Conservation (phyloP, 2,888 invertebrate species). For the Linnaemya tessellans region DNA sequence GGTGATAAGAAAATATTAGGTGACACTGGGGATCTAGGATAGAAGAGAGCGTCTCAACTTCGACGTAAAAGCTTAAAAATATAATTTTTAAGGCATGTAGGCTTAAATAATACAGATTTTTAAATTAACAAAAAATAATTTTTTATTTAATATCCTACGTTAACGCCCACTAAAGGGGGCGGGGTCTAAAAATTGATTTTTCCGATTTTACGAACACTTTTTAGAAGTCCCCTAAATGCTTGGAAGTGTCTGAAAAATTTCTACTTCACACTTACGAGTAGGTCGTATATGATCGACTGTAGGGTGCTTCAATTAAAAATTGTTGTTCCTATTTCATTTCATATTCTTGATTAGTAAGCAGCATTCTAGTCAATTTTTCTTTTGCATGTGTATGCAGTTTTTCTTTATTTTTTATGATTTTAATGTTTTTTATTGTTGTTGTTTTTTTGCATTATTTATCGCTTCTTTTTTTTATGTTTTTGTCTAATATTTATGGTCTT, state of each 20-base stretch:
- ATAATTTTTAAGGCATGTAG: too few species aligned
- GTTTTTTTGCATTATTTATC: conserved; percentile 63
- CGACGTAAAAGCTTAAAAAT: too few species aligned
- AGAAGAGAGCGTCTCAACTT: too few species aligned
- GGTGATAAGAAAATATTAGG: neutral
- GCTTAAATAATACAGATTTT: too few species aligned
- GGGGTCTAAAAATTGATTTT: too few species aligned
- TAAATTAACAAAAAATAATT: too few species aligned
- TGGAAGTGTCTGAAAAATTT: too few species aligned
- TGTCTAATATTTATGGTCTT: conserved; percentile 51
- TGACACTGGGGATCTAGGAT: too few species aligned
- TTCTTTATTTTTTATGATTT: conserved; percentile 4
- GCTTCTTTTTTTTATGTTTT: conserved; percentile 36
- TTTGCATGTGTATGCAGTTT: conserved; percentile 58
- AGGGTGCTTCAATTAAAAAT: conserved; percentile 51
- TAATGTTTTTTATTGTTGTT: conserved; percentile 22
- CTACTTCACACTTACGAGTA: neutral
- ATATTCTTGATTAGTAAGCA: conserved; percentile 69
- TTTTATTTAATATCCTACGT: too few species aligned
- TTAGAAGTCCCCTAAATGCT: too few species aligned
- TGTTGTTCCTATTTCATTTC: conserved; percentile 47
- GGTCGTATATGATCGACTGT: conserved; percentile 6
- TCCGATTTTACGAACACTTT: too few species aligned
- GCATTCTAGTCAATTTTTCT: conserved; percentile 54
- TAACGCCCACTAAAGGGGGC: too few species aligned